phyloP scores from a whole-genome alignment of 2,113 vertebrate genomes.

The Rousettus leschenaultii region DNA sequence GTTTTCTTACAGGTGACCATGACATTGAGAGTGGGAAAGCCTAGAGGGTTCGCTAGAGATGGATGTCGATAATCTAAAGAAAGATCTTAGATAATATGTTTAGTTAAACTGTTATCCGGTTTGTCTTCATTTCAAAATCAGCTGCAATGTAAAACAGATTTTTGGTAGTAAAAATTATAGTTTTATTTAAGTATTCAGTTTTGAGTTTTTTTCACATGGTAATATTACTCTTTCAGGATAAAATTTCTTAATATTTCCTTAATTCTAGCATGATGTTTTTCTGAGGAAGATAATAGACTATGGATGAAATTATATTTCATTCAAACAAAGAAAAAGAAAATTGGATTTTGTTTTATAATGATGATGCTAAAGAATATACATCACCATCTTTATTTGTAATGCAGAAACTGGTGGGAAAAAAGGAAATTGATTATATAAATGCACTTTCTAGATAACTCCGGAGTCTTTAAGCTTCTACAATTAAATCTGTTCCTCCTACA shows the following conservation, averaged over 20 bases:
- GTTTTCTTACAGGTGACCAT: background rate
- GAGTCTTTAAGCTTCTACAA: background rate
- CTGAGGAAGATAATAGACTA: background rate
- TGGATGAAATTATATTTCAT: background rate
- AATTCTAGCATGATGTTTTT: background rate
- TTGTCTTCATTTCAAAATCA: slow-evolving; percentile 33
- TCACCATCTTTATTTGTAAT: background rate
- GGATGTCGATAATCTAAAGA: background rate
- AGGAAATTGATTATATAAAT: background rate
- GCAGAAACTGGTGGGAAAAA: background rate
- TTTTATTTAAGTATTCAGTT: background rate
- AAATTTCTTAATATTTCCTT: background rate
- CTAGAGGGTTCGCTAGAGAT: background rate
- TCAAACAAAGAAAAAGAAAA: background rate
- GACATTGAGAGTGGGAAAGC: background rate
- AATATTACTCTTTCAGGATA: background rate
- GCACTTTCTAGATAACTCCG: background rate
- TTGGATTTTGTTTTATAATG: background rate
- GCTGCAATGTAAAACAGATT: background rate
- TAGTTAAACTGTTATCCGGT: background rate
- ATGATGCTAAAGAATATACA: background rate
- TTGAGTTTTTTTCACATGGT: background rate
- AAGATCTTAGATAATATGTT: background rate
- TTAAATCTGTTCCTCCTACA: background rate
- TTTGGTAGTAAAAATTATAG: background rate